Base-by-base conservation (phyloP, 1,140 invertebrate species). In the Cyclina sinensis region DNA sequence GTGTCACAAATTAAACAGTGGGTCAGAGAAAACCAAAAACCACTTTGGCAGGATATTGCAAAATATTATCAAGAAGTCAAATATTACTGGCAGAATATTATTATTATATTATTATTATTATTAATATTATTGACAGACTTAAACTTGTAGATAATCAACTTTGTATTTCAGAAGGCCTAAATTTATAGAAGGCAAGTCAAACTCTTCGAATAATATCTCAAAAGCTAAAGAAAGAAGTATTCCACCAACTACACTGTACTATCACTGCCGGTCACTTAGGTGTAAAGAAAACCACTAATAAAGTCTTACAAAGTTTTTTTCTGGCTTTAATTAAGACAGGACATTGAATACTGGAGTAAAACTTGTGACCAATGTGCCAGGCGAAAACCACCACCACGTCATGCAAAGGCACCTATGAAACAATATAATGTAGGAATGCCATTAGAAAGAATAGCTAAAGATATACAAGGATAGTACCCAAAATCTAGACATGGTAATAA, bases 381-480 rank as follows among this genome's bases (percentile, higher is more conserved):
- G 12, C 21, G 30, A 43, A 82, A 82, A 43, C 16, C 43, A 39
- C 59, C 54, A 30, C 7, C 65, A 9, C 46, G 80, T 39, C 65
- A 82, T 11, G 35, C 57, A 4, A 65, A 68, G 37, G 30, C 18
- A 12, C 16, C 57, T n/a, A 14, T 82, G 30, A 57, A 82, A 65
- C 12, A 46, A 14, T 82, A 78, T 73, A 11, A 35, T 51, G 79
- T 79, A 35, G 86, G 39, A 51, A 30, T 39, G 21, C 79, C 82
- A 16, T 39, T 89, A 32, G 90, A 91, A 81, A 70, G 88, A 68
- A 81, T 91, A 37, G 81, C 84, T 7, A 74, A 92, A 21, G 91
- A 93, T 68, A 89, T 93, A 18, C 30, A 91, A 7, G 92, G 91
- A 12, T 92, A 92, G 14, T 80, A 92, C 3, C 90, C 92, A 12